These are phyloP conservation scores for Chrysopa pallens DNA, from an alignment of 1,140 invertebrate genomes.

Conservation along the genomic window DNA sequence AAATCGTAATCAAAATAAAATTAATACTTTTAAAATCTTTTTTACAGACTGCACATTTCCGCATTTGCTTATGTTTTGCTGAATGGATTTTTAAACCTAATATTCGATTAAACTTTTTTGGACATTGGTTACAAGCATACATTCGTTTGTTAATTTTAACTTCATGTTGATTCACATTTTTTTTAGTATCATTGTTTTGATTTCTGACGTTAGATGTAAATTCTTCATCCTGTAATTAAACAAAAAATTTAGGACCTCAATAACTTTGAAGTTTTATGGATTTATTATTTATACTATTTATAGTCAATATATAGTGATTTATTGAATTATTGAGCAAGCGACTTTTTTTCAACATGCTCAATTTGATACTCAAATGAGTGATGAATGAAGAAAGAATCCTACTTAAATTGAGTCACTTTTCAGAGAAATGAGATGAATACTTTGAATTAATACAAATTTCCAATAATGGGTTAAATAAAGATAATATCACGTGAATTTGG, in stretches of 20 bases:
- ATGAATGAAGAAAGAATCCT: too few relatives aligned
- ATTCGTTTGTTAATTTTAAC: neutral
- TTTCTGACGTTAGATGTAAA: neutral
- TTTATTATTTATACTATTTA: neutral
- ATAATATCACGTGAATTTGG: too few relatives aligned
- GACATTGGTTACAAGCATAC: slow-evolving; percentile 10
- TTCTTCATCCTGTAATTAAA: neutral
- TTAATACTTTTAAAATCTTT: slow-evolving; percentile 12
- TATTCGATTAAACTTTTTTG: slow-evolving; percentile 10
- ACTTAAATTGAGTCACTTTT: too few relatives aligned
- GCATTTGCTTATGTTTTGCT: slow-evolving; percentile 11
- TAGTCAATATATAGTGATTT: neutral
- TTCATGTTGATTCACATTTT: neutral
- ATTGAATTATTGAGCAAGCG: too few relatives aligned
- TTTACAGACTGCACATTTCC: slow-evolving; percentile 11
- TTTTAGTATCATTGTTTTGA: neutral
- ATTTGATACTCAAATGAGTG: too few relatives aligned
- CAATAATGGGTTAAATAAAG: too few relatives aligned
- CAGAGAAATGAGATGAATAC: too few relatives aligned
- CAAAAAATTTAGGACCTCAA: neutral
- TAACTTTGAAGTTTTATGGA: neutral
- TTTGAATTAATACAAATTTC: too few relatives aligned
- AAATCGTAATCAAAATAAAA: too few relatives aligned
- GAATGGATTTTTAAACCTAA: slow-evolving; percentile 9
- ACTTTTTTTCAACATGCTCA: too few relatives aligned